Evolutionary conservation across 2,797 vertebrate genomes (phyloP), one percentile per base, ranked within the genome.

Genomic region (Catostomus latipinnis): DNA sequence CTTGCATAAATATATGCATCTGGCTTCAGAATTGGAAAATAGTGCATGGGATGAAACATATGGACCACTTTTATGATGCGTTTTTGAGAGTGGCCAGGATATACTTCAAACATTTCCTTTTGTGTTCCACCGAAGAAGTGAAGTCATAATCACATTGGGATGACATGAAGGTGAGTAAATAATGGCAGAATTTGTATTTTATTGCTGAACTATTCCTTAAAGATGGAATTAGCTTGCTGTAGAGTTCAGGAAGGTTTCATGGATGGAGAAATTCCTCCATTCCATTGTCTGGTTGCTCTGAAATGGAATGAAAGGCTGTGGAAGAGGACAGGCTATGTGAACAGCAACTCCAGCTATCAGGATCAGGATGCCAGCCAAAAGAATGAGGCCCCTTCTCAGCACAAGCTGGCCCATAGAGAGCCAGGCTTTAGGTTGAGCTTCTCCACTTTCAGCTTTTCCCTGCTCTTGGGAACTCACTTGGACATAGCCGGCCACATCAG

Each of bases 341-440:
- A 93, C 67, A 61, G 88, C 62, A 5, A 97, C 8, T 6, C 96
- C 95, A 9, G 76, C 70, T 1, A 82, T 49, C 56, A 86, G 65
- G 22, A 86, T 46, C 69, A 80, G 18, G 50, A 73, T 0, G 0
- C 88, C 87, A 2, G 71, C 1, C 6, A 89, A 81, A 9, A 94
- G 11, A 0, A 87, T 83, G 43, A 93, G 80, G 16, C 91, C 92
- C 0, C 94, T 87, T 4, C 87, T 90, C 43, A 94, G 3, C 1
- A 95, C 69, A 76, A 98, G 84, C 66, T 96, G 92, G 1, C 84
- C 89, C 74, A 88, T 54, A 0, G 88, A 83, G 54, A 94, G 88
- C 0, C 75, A 11, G 0, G n/a, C 66, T 11, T 66, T 80, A 54
- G 22, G 22, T 2, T 4, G 56, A 18, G 6, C 45, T 67, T 80